phyloP scores from a whole-genome alignment of 2,113 vertebrate genomes.

The Amphiprion percula region DNA sequence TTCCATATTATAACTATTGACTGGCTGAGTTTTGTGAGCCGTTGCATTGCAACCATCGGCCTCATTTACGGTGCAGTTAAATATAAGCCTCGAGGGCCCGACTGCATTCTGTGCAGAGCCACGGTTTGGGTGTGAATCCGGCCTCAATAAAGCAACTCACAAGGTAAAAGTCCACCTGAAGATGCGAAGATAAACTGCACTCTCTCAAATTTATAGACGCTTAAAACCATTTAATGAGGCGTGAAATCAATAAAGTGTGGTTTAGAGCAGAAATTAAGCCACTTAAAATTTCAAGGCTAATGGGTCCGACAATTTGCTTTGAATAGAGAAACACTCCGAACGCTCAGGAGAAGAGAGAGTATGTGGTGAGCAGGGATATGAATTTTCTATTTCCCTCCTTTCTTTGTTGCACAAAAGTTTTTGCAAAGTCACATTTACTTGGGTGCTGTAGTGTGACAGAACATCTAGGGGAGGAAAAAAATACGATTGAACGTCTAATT shows the following conservation, averaged over 20 bases:
- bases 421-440: neutral
- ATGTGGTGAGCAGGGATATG: neutral
- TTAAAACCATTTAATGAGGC: constrained; percentile 54
- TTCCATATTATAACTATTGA: neutral
- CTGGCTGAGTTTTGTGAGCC: neutral
- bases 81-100: neutral
- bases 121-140: constrained; percentile 11
- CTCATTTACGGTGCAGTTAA: neutral
- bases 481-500: neutral
- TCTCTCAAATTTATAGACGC: constrained; percentile 10
- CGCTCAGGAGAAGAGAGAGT: constrained; percentile 1
- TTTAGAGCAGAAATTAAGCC: constrained; percentile 48
- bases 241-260: constrained; percentile 52
- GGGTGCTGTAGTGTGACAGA: no score
- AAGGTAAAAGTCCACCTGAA: constrained; percentile 4
- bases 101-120: neutral
- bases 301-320: constrained; percentile 24
- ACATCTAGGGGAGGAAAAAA: no score
- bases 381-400: neutral
- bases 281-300: constrained; percentile 38
- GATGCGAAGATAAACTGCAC: constrained; percentile 18
- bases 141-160: neutral
- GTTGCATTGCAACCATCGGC: neutral
- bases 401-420: neutral
- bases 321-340: constrained; percentile 31